Evolutionary conservation across 2,888 invertebrate genomes (phyloP).

Genomic region (Macropis europaea): DNA sequence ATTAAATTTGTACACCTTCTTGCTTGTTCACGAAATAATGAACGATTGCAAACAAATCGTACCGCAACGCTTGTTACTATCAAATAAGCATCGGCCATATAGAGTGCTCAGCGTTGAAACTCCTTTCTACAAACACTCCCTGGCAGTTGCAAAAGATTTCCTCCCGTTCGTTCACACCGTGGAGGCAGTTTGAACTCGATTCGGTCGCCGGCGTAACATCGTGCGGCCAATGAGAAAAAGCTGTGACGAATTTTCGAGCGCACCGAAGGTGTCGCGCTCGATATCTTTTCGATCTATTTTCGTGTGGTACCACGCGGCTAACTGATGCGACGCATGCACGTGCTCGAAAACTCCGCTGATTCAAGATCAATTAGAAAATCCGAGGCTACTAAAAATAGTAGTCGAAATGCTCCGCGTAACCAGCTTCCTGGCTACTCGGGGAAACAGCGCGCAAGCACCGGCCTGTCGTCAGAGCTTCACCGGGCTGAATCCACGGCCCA

Average conservation of each 20-base stretch:
- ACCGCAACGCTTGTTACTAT: too few relatives aligned
- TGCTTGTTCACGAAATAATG: too few relatives aligned
- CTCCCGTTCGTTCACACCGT: too few relatives aligned
- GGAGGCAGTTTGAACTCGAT: too few relatives aligned
- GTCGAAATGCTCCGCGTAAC: neutral
- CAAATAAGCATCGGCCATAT: too few relatives aligned
- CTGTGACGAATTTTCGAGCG: neutral
- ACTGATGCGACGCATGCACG: slow-evolving; percentile 24
- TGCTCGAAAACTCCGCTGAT: slow-evolving; percentile 29
- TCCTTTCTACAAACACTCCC: too few relatives aligned
- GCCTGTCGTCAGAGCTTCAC: too few relatives aligned
- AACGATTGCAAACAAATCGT: too few relatives aligned
- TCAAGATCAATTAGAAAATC: slow-evolving; percentile 53
- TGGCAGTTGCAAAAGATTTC: too few relatives aligned
- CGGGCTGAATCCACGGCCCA: too few relatives aligned
- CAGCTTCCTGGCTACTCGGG: neutral
- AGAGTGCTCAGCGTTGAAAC: too few relatives aligned
- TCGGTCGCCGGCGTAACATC: neutral
- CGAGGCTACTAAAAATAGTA: slow-evolving; percentile 41
- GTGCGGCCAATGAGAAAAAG: neutral
- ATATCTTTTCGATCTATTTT: slow-evolving; percentile 44
- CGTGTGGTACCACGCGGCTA: slow-evolving; percentile 15
- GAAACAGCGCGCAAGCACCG: slow-evolving; percentile 9
- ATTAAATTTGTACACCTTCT: too few relatives aligned
- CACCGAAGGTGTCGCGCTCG: neutral